Evolutionary conservation across 1,140 invertebrate genomes (phyloP), one percentile per base, ranked within the genome.

Genomic region (Coenobita brevimanus): DNA sequence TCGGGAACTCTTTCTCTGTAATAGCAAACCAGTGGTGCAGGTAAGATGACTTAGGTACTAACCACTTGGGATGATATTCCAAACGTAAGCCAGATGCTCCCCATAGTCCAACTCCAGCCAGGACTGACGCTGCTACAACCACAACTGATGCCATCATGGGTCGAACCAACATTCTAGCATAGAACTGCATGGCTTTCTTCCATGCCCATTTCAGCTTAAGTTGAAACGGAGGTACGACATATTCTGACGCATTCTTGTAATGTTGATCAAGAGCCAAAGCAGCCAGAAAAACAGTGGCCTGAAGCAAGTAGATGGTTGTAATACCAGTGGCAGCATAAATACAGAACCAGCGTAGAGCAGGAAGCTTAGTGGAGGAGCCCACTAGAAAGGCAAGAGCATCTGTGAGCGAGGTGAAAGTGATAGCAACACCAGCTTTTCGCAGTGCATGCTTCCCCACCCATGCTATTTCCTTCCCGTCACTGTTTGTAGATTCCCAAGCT

Each of bases 381-480:
- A 95, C 94, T 33, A 93, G 94, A 91, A 95, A 95, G 3, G 95
- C 95, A 4, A 94, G 93, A 81, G 94, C 92, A 91, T 96, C 95
- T 2, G 95, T 95, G 8, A 95, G 91, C 10, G 95, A 95, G 0
- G 95, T 95, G 6, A 95, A 94, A 2, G 95, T 95, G 76, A 96
- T 94, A 3, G 95, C 95, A 24, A 95, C 94, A 67, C 95, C 95
- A 60, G 95, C 94, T 82, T 94, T 93, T 80, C 94, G 92, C 17
- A 94, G 88, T n/a, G 93, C 91, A 82, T 91, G 92, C 85, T 92
- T 93, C 67, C 94, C 93, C 13, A 92, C 91, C 69, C 92, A 90
- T 0, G 92, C 90, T 30, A 93, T 90, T 21, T 89, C 89, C 3
- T 88, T 80, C 0, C 91, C 54, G 57, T 92, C 92, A n/a, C 93